These are phyloP conservation scores for Gallirallus australis DNA, from an alignment of 2,797 vertebrate species.

Conservation along the genomic window DNA sequence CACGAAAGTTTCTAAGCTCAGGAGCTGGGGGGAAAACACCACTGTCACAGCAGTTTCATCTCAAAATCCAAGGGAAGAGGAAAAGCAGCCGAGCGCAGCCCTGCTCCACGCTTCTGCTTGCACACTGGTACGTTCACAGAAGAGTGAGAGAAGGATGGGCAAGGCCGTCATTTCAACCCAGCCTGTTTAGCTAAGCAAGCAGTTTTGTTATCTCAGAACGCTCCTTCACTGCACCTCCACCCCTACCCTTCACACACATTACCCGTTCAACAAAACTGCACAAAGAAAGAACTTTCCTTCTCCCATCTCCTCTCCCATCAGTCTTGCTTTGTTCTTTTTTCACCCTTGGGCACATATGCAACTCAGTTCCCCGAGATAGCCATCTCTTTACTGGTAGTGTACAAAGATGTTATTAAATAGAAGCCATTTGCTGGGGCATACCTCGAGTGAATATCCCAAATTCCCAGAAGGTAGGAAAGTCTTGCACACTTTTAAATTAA, in stretches of 20 bases:
- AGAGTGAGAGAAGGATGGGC: background rate
- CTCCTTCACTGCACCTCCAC: background rate
- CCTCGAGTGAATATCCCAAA: background rate
- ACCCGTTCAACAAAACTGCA: background rate
- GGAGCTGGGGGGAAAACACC: background rate
- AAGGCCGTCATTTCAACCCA: background rate
- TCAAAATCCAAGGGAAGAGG: background rate
- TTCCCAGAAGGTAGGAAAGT: slow-evolving; percentile 3
- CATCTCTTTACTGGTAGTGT: background rate
- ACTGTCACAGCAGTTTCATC: background rate
- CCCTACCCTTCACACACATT: background rate
- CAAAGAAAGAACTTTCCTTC: background rate
- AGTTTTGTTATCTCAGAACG: background rate
- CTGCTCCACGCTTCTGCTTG: background rate
- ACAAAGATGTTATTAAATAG: background rate
- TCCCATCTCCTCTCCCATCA: background rate
- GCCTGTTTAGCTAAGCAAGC: background rate
- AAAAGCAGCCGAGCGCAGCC: background rate
- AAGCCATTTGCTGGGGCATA: background rate
- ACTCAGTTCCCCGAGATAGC: background rate
- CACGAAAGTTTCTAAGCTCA: background rate
- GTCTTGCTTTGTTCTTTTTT: background rate
- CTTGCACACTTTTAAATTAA: slow-evolving; percentile 6
- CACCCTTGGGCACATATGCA: background rate
- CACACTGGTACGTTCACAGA: fast-evolving